Evolutionary conservation across 1,140 invertebrate genomes (phyloP), one percentile per base, ranked within the genome.

Genomic region (Sycophaga agraensis): DNA sequence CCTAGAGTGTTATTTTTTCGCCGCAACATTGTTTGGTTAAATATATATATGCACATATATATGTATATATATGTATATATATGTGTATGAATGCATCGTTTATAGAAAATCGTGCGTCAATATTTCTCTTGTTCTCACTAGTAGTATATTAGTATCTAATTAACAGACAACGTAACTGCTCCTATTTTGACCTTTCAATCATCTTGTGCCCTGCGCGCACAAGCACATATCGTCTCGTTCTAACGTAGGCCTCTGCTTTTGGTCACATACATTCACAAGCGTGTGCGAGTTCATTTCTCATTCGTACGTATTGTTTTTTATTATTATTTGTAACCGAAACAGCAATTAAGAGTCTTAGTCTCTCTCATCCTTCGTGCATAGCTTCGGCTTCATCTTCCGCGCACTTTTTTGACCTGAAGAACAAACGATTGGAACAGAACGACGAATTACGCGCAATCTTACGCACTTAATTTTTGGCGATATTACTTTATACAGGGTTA

Each of bases 101-200:
- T 45, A 53, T 60, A 60, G 40, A 60, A 60, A 60, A 60, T 53
- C 58, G 40, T 60, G 58, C 56, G 5, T 51, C 48, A 51, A 51
- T 59, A 11, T 14, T 49, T 42, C 35, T 54, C 22, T 46, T 24
- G 9, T 49, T 60, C 48, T 4, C 48, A 1, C n/a, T 58, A 31
- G 28, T 31, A 31, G 11, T 11, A 58, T 49, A 46, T 28, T 28
- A 45, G 40, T 46, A 53, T 60, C 42, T 55, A 48, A 40, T 4
- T 54, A 60, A 60, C 31, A 48, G 42, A 48, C 45, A 39, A 48
- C 22, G 16, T 54, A 61, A 55, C 43, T 22, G 28, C 12, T 40
- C 9, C 51, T n/a, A 14, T 16, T 35, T 62, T 40, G 17, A 54
- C 22, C 37, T 49, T 46, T 43, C 1, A n/a, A 53, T 42, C 28